Conservation (phyloP, 2,888 invertebrate species). For the Unio delphinus region DNA sequence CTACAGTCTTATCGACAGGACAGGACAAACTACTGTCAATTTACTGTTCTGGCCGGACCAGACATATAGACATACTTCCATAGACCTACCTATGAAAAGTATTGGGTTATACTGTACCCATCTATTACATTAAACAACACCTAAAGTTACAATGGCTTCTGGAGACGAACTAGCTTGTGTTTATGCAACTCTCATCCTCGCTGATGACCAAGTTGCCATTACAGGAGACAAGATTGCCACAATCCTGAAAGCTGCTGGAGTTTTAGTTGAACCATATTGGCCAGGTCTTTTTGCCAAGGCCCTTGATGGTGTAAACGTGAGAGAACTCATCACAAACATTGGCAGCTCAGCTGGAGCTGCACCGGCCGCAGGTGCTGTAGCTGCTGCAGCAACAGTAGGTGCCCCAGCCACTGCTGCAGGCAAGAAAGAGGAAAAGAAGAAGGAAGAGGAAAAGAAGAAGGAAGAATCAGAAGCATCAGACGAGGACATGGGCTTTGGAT, state of each 20-base stretch:
- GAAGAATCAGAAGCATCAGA: too few species aligned
- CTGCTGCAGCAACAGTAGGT: constrained; percentile 52
- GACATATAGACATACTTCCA: too few species aligned
- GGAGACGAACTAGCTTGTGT: constrained; percentile 98
- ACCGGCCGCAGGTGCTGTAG: constrained; percentile 75
- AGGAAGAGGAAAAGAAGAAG: too few species aligned
- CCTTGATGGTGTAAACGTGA: constrained; percentile 93
- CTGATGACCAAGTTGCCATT: constrained; percentile 97
- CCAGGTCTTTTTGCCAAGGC: constrained; percentile 96
- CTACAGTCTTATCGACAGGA: too few species aligned
- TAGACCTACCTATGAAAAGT: too few species aligned
- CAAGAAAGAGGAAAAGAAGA: too few species aligned
- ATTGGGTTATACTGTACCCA: too few species aligned
- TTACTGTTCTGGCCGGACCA: too few species aligned
- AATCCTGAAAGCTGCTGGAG: constrained; percentile 95
- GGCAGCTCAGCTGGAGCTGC: constrained; percentile 92
- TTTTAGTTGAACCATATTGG: constrained; percentile 99
- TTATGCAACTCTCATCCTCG: constrained; percentile 94
- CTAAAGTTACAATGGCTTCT: constrained; percentile 76
- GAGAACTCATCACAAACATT: constrained; percentile 92
- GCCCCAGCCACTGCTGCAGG: constrained; percentile 45
- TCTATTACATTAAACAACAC: constrained; percentile 20
- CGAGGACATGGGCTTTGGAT: too few species aligned
- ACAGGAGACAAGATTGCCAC: constrained; percentile 98
- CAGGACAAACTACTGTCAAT: too few species aligned